Evolutionary conservation across 1,140 invertebrate genomes (phyloP), one percentile per base, ranked within the genome.

Genomic region (Phthorimaea operculella): DNA sequence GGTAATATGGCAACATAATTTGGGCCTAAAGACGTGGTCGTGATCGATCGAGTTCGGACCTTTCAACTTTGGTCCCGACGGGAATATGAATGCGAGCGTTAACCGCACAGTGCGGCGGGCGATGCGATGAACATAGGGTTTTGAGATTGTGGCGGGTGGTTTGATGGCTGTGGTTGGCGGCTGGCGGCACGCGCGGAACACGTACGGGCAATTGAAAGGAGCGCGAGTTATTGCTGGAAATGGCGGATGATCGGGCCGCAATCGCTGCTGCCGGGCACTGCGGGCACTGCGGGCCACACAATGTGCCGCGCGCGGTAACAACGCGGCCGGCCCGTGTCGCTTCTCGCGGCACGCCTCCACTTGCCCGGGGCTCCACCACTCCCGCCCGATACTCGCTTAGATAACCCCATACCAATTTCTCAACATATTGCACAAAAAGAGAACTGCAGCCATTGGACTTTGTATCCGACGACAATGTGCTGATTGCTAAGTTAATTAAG

Each of bases 171-270:
- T 67, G 66, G 67, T 75, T 55, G 67, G 65, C 69, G 73, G 76
- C 74, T 72, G 21, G 21, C 21, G 21, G 21, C 73, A 70, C 72
- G 74, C 68, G 67, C 51, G 36, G 52, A 68, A 74, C 74, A 79
- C 76, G 75, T 74, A 63, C 61, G 64, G 58, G 65, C 74, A 72
- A 79, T 79, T 79, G 76, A 79, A 79, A 82, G 73, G 59, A 69
- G 70, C 68, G 62, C 68, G 63, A 71, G 71, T 75, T 79, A 76
- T 73, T 70, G 70, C 71, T 62, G 64, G 55, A 76, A 75, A 76
- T 75, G 62, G 44, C 52, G 54, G 72, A 68, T 66, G 71, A 69
- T 73, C 64, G 67, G 62, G 58, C 51, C 64, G 48, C 68, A 70
- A 79, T 77, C 70, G 68, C 52, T 66, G 70, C 68, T 79, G 70